phyloP scores from a whole-genome alignment of 2,113 vertebrate genomes.

The Phylloscopus trochiloides region DNA sequence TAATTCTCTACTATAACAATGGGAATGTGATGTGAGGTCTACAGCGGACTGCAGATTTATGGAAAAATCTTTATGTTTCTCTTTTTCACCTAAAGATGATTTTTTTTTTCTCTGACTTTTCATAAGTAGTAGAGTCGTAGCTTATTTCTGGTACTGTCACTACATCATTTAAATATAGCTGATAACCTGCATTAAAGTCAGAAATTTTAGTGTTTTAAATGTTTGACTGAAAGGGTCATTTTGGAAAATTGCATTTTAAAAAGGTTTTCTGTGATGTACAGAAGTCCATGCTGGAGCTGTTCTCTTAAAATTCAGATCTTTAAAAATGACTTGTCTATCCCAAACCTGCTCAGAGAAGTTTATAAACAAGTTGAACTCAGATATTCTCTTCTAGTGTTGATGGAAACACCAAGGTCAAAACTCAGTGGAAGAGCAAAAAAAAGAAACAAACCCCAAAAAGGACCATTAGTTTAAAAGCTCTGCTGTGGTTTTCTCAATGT shows the following conservation, averaged over 20 bases:
- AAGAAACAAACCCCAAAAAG: neutral
- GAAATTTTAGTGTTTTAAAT: neutral
- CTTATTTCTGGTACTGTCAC: neutral
- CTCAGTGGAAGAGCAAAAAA: neutral
- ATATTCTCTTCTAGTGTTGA: neutral
- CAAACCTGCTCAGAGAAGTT: neutral
- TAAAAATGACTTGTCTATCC: neutral
- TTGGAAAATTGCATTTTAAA: neutral
- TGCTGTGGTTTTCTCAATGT: neutral
- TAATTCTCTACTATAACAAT: neutral
- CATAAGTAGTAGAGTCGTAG: neutral
- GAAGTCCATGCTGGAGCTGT: neutral
- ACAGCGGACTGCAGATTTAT: neutral
- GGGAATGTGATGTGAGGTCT: neutral
- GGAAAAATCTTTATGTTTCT: neutral
- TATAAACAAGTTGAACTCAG: neutral
- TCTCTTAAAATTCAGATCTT: neutral
- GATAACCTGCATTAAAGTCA: neutral
- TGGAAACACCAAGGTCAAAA: constrained; percentile 1
- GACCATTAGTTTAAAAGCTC: neutral
- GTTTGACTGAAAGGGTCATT: neutral
- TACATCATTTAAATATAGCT: neutral
- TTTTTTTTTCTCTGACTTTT: neutral
- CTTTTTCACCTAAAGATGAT: neutral
- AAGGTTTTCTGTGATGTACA: neutral